Evolutionary conservation across 2,113 vertebrate genomes (phyloP).

Genomic region (Thalassoma bifasciatum): DNA sequence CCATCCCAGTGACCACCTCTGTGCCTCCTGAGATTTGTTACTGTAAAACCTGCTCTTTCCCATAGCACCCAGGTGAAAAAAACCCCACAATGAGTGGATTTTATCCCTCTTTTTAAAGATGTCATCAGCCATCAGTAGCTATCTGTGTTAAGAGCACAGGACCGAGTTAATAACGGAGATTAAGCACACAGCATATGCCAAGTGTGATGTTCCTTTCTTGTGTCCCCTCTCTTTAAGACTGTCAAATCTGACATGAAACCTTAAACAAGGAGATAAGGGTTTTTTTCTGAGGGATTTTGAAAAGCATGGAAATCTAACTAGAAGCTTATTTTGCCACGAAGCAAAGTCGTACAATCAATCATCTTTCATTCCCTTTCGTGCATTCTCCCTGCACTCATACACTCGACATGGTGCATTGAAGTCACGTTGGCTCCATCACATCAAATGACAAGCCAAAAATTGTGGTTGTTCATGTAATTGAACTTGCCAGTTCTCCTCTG

Average conservation of each 20-base stretch:
- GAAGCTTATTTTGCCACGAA: slow-evolving; percentile 35
- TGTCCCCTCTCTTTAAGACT: slow-evolving; percentile 23
- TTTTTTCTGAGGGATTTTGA: slow-evolving; percentile 32
- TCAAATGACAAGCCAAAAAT: slow-evolving; percentile 57
- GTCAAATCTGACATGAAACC: slow-evolving; percentile 28
- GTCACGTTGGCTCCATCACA: slow-evolving; percentile 56
- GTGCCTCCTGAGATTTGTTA: slow-evolving; percentile 69
- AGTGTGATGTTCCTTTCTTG: slow-evolving; percentile 16
- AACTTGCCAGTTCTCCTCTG: slow-evolving; percentile 43
- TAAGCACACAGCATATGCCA: slow-evolving; percentile 17
- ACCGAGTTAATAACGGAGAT: slow-evolving; percentile 55
- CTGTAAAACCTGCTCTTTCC: slow-evolving; percentile 62
- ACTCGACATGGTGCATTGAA: slow-evolving; percentile 50
- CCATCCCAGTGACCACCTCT: slow-evolving; percentile 70
- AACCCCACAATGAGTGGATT: slow-evolving; percentile 54
- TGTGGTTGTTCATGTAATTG: slow-evolving; percentile 45
- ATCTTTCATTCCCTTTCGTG: slow-evolving; percentile 43
- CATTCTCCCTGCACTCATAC: slow-evolving; percentile 22
- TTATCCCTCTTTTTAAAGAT: slow-evolving; percentile 48
- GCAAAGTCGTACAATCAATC: slow-evolving; percentile 59
- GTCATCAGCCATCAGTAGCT: slow-evolving; percentile 44
- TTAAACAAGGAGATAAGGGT: slow-evolving; percentile 41
- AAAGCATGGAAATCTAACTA: slow-evolving; percentile 35
- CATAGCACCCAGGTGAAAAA: slow-evolving; percentile 59
- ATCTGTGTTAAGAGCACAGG: slow-evolving; percentile 39